Conservation (phyloP, 2,113 vertebrate species). For the Myrmophylax atrothorax region DNA sequence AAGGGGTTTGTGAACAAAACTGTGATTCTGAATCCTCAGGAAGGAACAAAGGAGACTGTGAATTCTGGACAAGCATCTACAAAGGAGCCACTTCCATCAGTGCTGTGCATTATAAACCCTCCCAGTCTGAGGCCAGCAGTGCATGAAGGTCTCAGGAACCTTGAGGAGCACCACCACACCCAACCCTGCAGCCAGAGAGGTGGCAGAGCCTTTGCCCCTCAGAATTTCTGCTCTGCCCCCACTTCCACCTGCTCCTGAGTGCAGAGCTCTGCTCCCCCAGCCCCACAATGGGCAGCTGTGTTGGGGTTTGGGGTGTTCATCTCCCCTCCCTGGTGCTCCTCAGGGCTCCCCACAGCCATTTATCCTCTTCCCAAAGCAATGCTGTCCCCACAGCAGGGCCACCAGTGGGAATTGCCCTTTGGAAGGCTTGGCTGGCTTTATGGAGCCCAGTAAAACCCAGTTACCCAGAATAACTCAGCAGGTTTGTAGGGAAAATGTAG, state of each 20-base stretch:
- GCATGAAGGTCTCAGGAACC: rapidly evolving
- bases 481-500: not conserved
- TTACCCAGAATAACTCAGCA: not conserved
- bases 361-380: not conserved
- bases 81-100: not conserved
- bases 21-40: rapidly evolving
- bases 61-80: not conserved
- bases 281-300: rapidly evolving
- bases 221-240: not conserved
- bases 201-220: not conserved
- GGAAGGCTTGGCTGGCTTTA: not conserved
- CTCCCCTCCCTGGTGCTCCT: not conserved
- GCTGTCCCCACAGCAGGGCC: not conserved
- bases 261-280: not conserved
- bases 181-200: rapidly evolving
- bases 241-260: not conserved
- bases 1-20: not conserved
- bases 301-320: rapidly evolving
- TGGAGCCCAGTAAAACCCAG: not conserved
- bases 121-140: not conserved
- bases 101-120: rapidly evolving
- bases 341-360: not conserved
- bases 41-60: rapidly evolving
- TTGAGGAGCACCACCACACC: rapidly evolving
- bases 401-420: too few species aligned